Percentiles rank a stretch among this genome's conserved stretches.
Conservation (phyloP, 2,113 vertebrate genomes). For the Dendrocopos noguchii region DNA sequence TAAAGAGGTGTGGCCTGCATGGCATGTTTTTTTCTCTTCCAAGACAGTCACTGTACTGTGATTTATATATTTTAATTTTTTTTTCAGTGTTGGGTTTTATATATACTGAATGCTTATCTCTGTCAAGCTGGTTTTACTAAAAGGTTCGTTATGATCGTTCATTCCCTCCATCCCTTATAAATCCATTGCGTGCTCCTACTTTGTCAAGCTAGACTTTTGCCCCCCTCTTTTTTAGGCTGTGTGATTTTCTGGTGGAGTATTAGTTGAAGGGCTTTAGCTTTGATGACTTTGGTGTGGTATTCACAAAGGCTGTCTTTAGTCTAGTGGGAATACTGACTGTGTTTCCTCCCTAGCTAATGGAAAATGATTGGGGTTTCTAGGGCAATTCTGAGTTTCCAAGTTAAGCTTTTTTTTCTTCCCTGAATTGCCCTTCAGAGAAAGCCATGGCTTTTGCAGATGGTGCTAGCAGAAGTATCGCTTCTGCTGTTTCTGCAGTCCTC, state of each 20-base stretch:
- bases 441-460: neutral
- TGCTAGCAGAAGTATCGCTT: neutral
- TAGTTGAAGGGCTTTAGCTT: neutral
- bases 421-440: neutral
- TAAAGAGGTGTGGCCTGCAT: neutral
- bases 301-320: neutral
- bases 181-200: neutral
- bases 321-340: neutral
- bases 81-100: neutral
- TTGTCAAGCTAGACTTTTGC: neutral
- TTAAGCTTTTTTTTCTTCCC: neutral
- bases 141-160: neutral
- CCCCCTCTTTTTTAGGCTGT: neutral
- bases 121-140: neutral
- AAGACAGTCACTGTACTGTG: neutral
- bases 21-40: neutral
- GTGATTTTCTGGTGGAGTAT: neutral
- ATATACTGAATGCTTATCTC: neutral
- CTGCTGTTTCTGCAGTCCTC: neutral
- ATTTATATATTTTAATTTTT: no score
- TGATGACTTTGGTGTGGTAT: neutral
- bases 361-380: slow-evolving; percentile 12
- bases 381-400: neutral
- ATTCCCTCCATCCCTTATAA: neutral
- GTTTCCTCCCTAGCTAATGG: neutral